A percentile compares a stretch with the other conserved stretches of the same genome.
These are phyloP conservation scores for Cephalotes varians DNA, from an alignment of 2,888 invertebrate genomes.

Conservation along the genomic window DNA sequence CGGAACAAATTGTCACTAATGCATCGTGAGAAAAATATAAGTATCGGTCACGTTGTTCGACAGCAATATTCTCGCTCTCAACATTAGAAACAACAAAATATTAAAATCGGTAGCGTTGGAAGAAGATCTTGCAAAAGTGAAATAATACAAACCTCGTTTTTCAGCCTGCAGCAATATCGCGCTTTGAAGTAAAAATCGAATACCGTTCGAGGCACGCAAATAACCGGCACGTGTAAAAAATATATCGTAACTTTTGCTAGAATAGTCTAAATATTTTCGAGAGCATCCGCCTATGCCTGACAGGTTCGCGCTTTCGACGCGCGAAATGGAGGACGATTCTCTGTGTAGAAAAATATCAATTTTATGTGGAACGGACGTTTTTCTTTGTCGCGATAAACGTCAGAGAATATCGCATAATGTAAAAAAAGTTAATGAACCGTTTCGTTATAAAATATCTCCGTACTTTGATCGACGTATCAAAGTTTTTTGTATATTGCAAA, in stretches of 20 bases:
- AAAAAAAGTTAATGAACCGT: conserved; percentile 7
- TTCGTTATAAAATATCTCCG: neutral
- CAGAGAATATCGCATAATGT: conserved; percentile 1
- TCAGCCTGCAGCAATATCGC: neutral
- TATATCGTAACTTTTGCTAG: conserved; percentile 13
- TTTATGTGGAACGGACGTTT: neutral
- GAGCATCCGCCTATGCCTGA: neutral
- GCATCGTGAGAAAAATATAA: conserved; percentile 30
- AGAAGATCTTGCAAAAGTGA: neutral
- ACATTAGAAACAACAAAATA: neutral
- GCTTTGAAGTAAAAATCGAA: conserved; percentile 34
- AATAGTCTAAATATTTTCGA: conserved; percentile 42
- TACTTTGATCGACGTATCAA: neutral
- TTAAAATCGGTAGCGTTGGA: conserved; percentile 1
- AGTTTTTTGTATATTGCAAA: conserved; percentile 7
- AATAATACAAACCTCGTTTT: conserved; percentile 36
- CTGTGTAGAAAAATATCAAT: conserved; percentile 24
- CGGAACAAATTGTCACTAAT: conserved; percentile 50
- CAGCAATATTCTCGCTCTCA: neutral
- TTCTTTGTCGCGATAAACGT: neutral
- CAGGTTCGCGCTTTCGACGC: conserved; percentile 12
- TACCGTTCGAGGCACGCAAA: conserved; percentile 17
- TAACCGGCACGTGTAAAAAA: conserved; percentile 23
- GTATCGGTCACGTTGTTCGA: conserved; percentile 23
- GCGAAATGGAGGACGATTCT: neutral